These are phyloP conservation scores for Diadumene lineata DNA, from an alignment of 92 coral and sea anemone species.

Conservation along the genomic window DNA sequence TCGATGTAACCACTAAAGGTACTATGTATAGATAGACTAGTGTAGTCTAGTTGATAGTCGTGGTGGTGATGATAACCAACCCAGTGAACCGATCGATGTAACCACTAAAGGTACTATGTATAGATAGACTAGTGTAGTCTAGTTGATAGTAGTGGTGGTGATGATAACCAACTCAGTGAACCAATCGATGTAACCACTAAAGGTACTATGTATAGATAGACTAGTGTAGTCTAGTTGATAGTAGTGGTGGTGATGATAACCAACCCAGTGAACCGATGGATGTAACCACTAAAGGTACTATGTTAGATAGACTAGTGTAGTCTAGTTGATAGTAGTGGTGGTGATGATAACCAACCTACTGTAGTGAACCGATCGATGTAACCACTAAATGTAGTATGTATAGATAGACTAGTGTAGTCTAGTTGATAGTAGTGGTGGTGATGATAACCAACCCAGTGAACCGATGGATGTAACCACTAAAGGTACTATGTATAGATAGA, in stretches of 20 bases:
- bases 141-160: conserved; percentile 1
- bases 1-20: conserved; percentile 23
- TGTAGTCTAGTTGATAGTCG: neutral
- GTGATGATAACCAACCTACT: too few relatives aligned
- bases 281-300: conserved; percentile 30
- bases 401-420: neutral
- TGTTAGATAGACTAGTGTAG: neutral
- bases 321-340: neutral
- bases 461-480: conserved; percentile 15
- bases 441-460: conserved; percentile 17
- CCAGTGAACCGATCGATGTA: conserved; percentile 16
- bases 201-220: conserved; percentile 1
- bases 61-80: neutral
- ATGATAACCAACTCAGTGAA: conserved; percentile 16
- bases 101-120: conserved; percentile 29
- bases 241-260: conserved; percentile 3
- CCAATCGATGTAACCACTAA: conserved; percentile 16
- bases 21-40: neutral
- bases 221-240: neutral
- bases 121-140: neutral
- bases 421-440: conserved; percentile 1
- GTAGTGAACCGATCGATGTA: conserved; percentile 17
- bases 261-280: conserved; percentile 11
- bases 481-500: conserved; percentile 1
- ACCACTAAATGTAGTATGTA: conserved; percentile 28